Evolutionary conservation across 2,888 invertebrate species (phyloP).

Genomic region (Dicyrtoma fusca): DNA sequence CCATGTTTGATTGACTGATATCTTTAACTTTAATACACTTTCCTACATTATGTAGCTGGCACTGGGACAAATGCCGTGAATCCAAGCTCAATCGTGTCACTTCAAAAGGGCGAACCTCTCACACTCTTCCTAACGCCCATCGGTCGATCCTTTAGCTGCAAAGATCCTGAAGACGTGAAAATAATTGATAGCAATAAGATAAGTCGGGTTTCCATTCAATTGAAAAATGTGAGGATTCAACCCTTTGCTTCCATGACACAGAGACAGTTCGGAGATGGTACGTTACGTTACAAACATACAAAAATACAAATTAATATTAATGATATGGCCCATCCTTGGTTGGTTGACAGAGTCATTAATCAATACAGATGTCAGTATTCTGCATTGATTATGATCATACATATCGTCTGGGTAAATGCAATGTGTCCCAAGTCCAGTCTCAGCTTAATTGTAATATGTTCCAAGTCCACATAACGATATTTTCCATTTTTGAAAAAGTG

Average conservation of each 20-base stretch:
- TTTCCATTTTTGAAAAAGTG: too few species aligned
- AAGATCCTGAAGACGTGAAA: constrained; percentile 68
- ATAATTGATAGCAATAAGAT: constrained; percentile 61
- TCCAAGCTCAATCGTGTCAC: constrained; percentile 39
- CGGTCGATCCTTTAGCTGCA: constrained; percentile 80
- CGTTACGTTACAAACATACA: constrained; percentile 19
- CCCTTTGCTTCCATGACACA: constrained; percentile 83
- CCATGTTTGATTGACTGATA: too few species aligned
- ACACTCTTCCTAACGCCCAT: constrained; percentile 80
- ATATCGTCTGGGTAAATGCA: too few species aligned
- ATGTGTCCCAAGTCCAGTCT: too few species aligned
- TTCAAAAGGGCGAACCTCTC: constrained; percentile 51
- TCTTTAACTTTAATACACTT: too few species aligned
- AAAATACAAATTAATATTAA: neutral
- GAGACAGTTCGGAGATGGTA: constrained; percentile 66
- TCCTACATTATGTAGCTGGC: too few species aligned
- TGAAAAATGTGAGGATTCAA: constrained; percentile 75
- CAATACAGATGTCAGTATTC: too few species aligned
- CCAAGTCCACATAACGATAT: too few species aligned
- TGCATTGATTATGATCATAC: too few species aligned
- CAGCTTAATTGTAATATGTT: too few species aligned
- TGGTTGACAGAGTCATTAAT: too few species aligned
- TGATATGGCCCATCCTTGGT: too few species aligned
- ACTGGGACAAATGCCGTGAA: neutral
- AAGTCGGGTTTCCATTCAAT: constrained; percentile 67